phyloP scores from a whole-genome alignment of 2,797 vertebrate species.

The Anguilla anguilla region DNA sequence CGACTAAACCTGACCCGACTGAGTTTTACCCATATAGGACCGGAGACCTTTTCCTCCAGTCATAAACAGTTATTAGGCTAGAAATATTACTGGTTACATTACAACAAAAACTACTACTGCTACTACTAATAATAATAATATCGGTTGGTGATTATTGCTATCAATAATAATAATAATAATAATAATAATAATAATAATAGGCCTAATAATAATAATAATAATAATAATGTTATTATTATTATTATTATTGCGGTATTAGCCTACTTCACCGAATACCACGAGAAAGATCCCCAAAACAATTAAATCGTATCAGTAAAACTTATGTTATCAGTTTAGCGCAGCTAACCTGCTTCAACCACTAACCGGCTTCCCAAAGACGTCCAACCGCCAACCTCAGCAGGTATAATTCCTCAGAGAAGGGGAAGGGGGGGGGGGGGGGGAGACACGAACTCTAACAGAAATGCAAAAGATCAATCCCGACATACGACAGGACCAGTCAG shows the following conservation, averaged over 20 bases:
- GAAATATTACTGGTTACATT: neutral
- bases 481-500: neutral
- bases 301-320: neutral
- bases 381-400: neutral
- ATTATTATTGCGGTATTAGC: neutral
- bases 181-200: conserved; percentile 4
- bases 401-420: neutral
- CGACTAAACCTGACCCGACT: neutral
- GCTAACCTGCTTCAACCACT: neutral
- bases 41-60: neutral
- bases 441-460: neutral
- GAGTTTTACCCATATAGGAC: too few relatives aligned
- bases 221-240: too few relatives aligned
- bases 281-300: neutral
- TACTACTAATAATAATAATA: too few relatives aligned
- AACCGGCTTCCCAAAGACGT: neutral
- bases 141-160: too few relatives aligned
- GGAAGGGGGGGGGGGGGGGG: too few relatives aligned
- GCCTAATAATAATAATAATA: neutral
- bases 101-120: too few relatives aligned
- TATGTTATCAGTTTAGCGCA: neutral
- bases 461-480: neutral
- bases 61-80: neutral
- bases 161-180: neutral
- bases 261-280: too few relatives aligned